Percentiles rank a stretch among this genome's conserved stretches.
Conservation (phyloP, 2,888 invertebrate genomes). For the Tuberolachnus salignus region DNA sequence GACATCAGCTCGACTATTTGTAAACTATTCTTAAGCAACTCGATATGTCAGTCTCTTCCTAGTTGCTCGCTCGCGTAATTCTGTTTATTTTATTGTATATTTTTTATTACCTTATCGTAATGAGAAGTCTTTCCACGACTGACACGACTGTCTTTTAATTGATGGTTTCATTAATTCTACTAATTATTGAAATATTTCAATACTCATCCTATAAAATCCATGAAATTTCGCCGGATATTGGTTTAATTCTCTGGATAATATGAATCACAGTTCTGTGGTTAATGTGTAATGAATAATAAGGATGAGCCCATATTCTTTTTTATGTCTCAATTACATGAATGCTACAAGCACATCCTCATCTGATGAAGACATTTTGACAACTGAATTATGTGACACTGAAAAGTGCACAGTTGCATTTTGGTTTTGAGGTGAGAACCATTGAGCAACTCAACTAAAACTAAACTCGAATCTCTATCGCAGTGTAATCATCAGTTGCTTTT, state of each 20-base stretch:
- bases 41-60: conserved; percentile 1
- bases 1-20: conserved; percentile 4
- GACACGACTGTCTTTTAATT: conserved; percentile 24
- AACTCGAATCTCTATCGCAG: too few species aligned
- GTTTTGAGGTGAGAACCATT: too few species aligned
- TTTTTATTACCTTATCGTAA: conserved; percentile 17
- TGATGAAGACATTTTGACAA: background rate
- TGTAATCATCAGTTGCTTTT: too few species aligned
- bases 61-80: background rate
- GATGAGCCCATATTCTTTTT: background rate
- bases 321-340: background rate
- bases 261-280: background rate
- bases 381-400: background rate
- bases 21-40: too few species aligned
- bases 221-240: conserved; percentile 19
- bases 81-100: background rate
- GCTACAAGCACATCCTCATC: background rate
- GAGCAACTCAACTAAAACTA: too few species aligned
- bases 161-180: conserved; percentile 11
- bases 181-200: conserved; percentile 32
- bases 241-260: conserved; percentile 20
- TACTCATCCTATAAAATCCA: conserved; percentile 33
- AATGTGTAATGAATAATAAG: background rate
- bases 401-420: too few species aligned
- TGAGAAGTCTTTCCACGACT: conserved; percentile 16